phyloP scores from a whole-genome alignment of 2,888 invertebrate species.

The Meliscaeva auricollis region DNA sequence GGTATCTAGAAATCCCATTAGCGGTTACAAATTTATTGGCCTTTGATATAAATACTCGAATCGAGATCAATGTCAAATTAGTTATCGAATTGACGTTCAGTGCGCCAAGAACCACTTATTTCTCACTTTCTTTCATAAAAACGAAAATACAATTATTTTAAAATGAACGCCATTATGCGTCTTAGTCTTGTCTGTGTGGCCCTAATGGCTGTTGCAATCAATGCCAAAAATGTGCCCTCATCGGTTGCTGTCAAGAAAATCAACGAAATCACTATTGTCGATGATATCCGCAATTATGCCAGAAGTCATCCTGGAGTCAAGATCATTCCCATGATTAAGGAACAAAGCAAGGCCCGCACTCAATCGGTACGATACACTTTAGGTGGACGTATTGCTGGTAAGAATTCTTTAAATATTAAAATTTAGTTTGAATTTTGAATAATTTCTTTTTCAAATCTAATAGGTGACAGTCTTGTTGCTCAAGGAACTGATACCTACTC shows the following conservation, averaged over 20 bases:
- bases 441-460: too few species aligned
- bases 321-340: constrained; percentile 78
- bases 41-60: constrained; percentile 61
- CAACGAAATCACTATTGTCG: constrained; percentile 78
- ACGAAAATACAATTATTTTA: neutral
- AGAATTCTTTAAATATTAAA: constrained; percentile 42
- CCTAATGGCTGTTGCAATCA: constrained; percentile 38
- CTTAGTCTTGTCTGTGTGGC: constrained; percentile 43
- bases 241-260: constrained; percentile 37
- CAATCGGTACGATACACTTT: constrained; percentile 80
- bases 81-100: constrained; percentile 43
- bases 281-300: constrained; percentile 79
- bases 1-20: constrained; percentile 64
- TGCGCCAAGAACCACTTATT: neutral
- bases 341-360: constrained; percentile 66
- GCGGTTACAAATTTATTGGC: constrained; percentile 30
- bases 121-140: neutral
- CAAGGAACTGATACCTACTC: constrained; percentile 79
- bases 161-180: constrained; percentile 41
- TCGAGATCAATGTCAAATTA: constrained; percentile 35
- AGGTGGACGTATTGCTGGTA: constrained; percentile 80
- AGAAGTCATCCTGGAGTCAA: constrained; percentile 79
- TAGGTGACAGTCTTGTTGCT: constrained; percentile 81
- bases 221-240: constrained; percentile 39
- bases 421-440: neutral